A percentile compares a stretch with the other conserved stretches of the same genome.
Evolutionary conservation across 2,888 invertebrate species (phyloP).

Genomic region (Tipula unca): DNA sequence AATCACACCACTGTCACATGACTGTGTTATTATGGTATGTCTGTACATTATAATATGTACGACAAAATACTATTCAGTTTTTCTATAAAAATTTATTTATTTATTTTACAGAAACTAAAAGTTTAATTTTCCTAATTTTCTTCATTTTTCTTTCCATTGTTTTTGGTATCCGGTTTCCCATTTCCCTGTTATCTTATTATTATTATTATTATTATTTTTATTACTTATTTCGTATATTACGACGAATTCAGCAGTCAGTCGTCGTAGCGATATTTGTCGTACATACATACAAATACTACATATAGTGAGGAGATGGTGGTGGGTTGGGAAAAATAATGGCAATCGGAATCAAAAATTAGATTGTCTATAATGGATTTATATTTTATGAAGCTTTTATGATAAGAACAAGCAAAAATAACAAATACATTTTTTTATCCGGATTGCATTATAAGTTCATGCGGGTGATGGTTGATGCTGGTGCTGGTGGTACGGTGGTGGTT

Average conservation of each 20-base stretch:
- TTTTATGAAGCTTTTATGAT: background rate
- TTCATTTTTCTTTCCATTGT: background rate
- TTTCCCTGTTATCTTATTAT: background rate
- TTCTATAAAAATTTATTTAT: too few relatives aligned
- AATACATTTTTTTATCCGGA: background rate
- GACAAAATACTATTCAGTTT: too few relatives aligned
- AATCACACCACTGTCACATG: background rate
- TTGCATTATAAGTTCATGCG: background rate
- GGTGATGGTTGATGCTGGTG: background rate
- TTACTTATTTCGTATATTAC: background rate
- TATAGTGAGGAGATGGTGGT: background rate
- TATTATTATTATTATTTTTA: background rate
- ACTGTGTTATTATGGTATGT: background rate
- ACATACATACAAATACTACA: background rate
- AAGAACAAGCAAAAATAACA: background rate
- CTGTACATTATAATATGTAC: too few relatives aligned
- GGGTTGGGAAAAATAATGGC: background rate
- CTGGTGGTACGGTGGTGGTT: background rate
- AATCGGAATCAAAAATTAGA: slow-evolving; percentile 14
- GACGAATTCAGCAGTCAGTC: background rate
- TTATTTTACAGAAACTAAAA: background rate
- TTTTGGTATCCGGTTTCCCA: background rate
- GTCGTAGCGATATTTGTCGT: background rate
- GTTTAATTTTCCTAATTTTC: background rate
- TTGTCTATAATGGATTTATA: slow-evolving; percentile 8